Conservation (phyloP, 1,140 invertebrate species). For the Aplysia californica region DNA sequence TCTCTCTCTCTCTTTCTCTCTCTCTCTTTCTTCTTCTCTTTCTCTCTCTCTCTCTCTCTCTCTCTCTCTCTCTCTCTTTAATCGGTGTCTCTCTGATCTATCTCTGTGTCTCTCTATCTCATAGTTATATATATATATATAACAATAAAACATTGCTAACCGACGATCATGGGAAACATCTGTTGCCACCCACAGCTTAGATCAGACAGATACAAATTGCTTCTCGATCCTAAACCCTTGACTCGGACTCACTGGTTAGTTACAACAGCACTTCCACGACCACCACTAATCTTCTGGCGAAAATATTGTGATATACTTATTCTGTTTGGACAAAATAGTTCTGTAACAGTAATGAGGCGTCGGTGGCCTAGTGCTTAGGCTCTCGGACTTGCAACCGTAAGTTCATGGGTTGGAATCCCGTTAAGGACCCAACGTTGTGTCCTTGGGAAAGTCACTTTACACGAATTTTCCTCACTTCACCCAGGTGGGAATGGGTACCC, state of each 20-base stretch:
- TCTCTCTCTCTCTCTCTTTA: not conserved
- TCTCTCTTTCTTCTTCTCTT: not conserved
- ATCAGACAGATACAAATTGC: not conserved
- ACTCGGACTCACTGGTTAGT: not conserved
- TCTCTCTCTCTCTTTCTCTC: conserved; percentile 10
- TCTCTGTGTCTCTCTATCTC: too few species aligned
- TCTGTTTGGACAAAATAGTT: not conserved
- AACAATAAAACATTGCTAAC: not conserved
- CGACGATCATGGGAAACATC: not conserved
- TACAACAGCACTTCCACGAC: too few species aligned
- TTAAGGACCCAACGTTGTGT: too few species aligned
- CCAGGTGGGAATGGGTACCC: too few species aligned
- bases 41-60: not conserved
- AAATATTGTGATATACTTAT: not conserved
- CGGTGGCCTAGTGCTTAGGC: too few species aligned
- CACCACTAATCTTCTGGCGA: not conserved
- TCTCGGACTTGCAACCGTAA: too few species aligned
- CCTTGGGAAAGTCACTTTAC: too few species aligned
- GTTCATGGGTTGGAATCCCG: too few species aligned
- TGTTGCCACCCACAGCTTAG: not conserved
- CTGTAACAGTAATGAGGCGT: not conserved
- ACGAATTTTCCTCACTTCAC: too few species aligned
- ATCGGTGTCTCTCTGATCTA: not conserved
- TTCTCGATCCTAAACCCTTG: not conserved
- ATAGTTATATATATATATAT: not conserved